These are phyloP conservation scores for Psittacula echo DNA, from an alignment of 2,797 vertebrate species.

Conservation along the genomic window DNA sequence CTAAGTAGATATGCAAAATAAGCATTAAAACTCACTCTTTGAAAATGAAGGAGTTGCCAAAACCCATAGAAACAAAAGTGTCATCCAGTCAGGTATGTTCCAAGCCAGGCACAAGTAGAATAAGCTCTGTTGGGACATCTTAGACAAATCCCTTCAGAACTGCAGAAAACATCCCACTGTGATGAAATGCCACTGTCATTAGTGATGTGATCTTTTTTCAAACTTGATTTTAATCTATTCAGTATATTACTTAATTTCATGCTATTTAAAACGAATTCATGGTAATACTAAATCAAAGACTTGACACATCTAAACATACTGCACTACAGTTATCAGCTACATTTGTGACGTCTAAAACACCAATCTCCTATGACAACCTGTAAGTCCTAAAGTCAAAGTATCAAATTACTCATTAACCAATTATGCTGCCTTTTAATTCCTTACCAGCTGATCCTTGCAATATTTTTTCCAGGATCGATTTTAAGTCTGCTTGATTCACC, in stretches of 20 bases:
- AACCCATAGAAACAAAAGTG: neutral
- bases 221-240: neutral
- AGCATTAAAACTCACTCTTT: neutral
- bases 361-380: neutral
- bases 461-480: neutral
- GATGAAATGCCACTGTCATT: neutral
- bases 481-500: neutral
- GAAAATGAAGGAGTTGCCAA: neutral
- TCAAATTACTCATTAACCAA: neutral
- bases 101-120: neutral
- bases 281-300: neutral
- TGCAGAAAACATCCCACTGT: neutral
- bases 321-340: neutral
- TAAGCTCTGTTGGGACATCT: neutral
- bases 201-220: neutral
- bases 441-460: neutral
- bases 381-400: neutral
- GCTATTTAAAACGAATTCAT: neutral
- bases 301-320: neutral
- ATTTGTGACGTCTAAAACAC: neutral
- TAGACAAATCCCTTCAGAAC: neutral
- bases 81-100: neutral
- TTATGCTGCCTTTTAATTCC: neutral
- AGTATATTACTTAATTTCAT: neutral
- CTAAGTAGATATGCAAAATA: neutral